phyloP scores from a whole-genome alignment of 1,140 invertebrate genomes.

The Bathynomus jamesi region DNA sequence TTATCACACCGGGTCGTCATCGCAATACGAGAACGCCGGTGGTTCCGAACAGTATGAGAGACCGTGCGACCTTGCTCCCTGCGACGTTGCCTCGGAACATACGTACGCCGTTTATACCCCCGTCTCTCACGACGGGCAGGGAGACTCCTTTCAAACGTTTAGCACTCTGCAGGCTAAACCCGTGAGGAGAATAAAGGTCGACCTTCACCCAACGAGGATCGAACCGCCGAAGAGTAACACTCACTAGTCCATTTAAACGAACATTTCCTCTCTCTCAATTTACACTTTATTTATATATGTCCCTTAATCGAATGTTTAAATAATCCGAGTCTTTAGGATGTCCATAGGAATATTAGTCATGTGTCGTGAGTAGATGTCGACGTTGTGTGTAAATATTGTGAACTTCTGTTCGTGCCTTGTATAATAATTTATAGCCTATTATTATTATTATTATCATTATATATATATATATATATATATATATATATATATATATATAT shows the following conservation, averaged over 20 bases:
- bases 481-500: neutral
- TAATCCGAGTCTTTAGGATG: no score
- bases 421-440: neutral
- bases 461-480: conserved; percentile 3
- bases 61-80: conserved; percentile 2
- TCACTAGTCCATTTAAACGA: neutral
- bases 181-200: neutral
- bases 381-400: neutral
- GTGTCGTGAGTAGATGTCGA: neutral
- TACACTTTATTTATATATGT: neutral
- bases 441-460: neutral
- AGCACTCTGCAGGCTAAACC: neutral
- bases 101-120: conserved; percentile 24
- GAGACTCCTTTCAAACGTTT: neutral
- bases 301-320: no score
- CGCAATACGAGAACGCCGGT: conserved; percentile 14
- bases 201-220: neutral
- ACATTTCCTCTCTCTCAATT: neutral
- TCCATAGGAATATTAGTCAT: neutral
- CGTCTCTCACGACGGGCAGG: neutral
- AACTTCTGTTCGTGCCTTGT: neutral
- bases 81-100: conserved; percentile 24
- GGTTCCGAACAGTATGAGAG: conserved; percentile 15
- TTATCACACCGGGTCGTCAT: conserved; percentile 4
- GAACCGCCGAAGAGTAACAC: neutral